Evolutionary conservation across 1,140 invertebrate genomes (phyloP).

Genomic region (Drosophila sulfurigaster): DNA sequence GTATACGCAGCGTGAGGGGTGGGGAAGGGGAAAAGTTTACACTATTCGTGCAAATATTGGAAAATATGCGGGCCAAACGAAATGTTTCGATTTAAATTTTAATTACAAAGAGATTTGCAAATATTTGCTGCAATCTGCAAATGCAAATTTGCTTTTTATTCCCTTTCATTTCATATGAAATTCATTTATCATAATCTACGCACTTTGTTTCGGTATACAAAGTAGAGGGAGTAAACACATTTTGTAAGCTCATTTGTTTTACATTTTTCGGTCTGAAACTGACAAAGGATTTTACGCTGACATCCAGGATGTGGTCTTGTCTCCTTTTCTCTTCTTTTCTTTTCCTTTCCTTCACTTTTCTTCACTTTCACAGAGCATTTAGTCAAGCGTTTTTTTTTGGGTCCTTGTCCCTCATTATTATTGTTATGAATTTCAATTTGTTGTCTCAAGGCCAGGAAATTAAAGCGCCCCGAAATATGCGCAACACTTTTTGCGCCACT

Average conservation of each 20-base stretch:
- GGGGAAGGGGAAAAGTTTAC: background rate
- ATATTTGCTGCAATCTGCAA: constrained; percentile 14
- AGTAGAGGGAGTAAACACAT: constrained; percentile 6
- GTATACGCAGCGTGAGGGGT: constrained; percentile 3
- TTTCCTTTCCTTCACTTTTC: background rate
- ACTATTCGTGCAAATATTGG: constrained; percentile 14
- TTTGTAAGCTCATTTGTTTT: constrained; percentile 42
- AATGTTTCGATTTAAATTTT: constrained; percentile 8
- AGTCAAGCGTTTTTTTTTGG: constrained; percentile 39
- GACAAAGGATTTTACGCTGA: constrained; percentile 21
- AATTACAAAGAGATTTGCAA: constrained; percentile 27
- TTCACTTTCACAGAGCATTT: constrained; percentile 20
- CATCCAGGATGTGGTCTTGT: constrained; percentile 1
- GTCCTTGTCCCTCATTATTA: constrained; percentile 41
- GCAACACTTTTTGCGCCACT: constrained; percentile 67
- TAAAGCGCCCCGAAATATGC: constrained; percentile 67
- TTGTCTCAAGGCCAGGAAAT: constrained; percentile 73
- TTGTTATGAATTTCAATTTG: constrained; percentile 77
- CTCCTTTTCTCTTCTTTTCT: too few species aligned
- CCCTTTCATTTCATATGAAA: background rate
- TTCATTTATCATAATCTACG: constrained; percentile 16
- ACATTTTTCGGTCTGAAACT: constrained; percentile 10
- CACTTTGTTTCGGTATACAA: background rate
- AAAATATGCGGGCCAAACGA: constrained; percentile 2
- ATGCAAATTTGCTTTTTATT: constrained; percentile 8